Conservation (phyloP, 1,140 invertebrate species). For the Brachionus sp. region DNA sequence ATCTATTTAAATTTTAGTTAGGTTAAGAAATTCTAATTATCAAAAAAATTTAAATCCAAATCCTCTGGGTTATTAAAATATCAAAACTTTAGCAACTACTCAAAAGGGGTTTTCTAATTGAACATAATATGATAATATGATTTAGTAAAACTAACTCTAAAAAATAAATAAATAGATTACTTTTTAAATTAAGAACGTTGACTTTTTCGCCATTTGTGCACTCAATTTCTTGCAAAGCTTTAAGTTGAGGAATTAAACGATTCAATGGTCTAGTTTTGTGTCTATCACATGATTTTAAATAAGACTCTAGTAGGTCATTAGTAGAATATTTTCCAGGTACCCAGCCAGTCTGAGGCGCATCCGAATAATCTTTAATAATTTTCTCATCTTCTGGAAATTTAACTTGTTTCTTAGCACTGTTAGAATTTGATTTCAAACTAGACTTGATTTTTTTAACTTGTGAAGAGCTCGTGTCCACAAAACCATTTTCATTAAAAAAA, state of each 20-base stretch:
- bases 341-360: conserved; percentile 21
- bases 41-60: too few species aligned
- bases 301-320: conserved; percentile 4
- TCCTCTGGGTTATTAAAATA: too few species aligned
- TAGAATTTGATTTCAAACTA: background rate
- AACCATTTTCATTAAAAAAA: conserved; percentile 30
- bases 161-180: background rate
- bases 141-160: too few species aligned
- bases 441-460: background rate
- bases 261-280: conserved; percentile 16
- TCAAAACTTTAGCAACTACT: too few species aligned
- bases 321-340: conserved; percentile 33
- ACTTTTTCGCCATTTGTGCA: conserved; percentile 43
- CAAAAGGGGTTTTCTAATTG: too few species aligned
- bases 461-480: background rate
- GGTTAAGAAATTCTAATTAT: too few species aligned
- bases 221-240: conserved; percentile 33
- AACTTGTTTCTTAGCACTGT: conserved; percentile 11
- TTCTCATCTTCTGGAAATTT: conserved; percentile 19
- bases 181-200: conserved; percentile 45
- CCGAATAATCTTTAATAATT: conserved; percentile 44
- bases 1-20: too few species aligned
- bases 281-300: conserved; percentile 24
- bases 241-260: conserved; percentile 1
- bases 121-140: too few species aligned